Evolutionary conservation across 2,888 invertebrate species (phyloP).

Genomic region (Oscheius myriophilus): DNA sequence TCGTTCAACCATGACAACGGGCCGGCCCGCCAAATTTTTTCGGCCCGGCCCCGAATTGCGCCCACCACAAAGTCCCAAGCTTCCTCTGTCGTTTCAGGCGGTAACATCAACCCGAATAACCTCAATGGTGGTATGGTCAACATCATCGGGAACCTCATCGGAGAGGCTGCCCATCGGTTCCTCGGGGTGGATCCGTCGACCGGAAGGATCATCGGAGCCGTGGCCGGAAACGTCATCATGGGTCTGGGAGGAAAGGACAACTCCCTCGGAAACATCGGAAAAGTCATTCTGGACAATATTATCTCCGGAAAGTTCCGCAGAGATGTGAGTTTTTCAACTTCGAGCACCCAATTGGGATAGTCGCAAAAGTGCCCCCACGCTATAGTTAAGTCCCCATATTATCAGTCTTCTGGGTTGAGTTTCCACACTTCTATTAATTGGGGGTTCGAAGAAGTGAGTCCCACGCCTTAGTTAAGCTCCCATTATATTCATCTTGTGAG

Average conservation of each 20-base stretch:
- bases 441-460: too few species aligned
- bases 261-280: constrained; percentile 68
- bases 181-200: constrained; percentile 69
- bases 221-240: constrained; percentile 70
- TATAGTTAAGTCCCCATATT: too few species aligned
- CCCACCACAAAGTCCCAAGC: too few species aligned
- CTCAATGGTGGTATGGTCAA: constrained; percentile 67
- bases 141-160: constrained; percentile 68
- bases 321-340: constrained; percentile 58
- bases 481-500: too few species aligned
- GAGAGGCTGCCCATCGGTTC: constrained; percentile 69
- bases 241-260: constrained; percentile 71
- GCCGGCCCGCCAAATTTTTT: too few species aligned
- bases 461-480: too few species aligned
- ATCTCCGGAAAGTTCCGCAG: constrained; percentile 69
- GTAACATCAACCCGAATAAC: constrained; percentile 62
- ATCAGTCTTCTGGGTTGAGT: too few species aligned
- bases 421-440: too few species aligned
- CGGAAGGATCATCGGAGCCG: constrained; percentile 64
- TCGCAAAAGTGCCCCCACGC: too few species aligned
- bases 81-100: constrained; percentile 44
- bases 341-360: too few species aligned
- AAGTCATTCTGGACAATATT: constrained; percentile 70
- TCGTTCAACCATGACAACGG: background rate
- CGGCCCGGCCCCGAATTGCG: too few species aligned